Base-by-base conservation (phyloP, 2,888 invertebrate species). In the Eurytoma adleriae region DNA sequence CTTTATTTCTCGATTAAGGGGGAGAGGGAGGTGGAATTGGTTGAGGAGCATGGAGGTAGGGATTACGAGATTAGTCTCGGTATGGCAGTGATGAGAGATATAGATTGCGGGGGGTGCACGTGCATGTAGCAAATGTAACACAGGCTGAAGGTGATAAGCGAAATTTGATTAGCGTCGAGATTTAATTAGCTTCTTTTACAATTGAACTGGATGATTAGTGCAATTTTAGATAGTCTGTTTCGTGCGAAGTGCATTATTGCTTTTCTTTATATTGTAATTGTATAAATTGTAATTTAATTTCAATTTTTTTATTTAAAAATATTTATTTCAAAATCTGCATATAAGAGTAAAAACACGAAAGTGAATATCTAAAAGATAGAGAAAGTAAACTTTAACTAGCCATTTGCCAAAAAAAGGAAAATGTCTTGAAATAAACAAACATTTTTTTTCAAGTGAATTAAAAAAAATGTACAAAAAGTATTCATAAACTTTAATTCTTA, bases 31-130 rank as follows among this genome's bases (percentile, higher is more conserved):
- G 30, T 20, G 7, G 57, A n/a, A 13, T 20, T 20, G 18, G 61
- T 18, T 27, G 24, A 18, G 18, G 16, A 27, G 27, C 10, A 27
- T 40, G 10, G 10, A 40, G 10, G 40, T 10, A 10, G 40, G 40
- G 10, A 40, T 40, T 40, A 40, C 0, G 40, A 40, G 40, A 4
- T n/a, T 7, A 7, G 40, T 64, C 12, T 64, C 18, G 40, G n/a
- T 61, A 24, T 24, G 12, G 27, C 27, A n/a, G 48, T n/a, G 64
- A 64, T 64, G 64, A 64, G 12, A 64, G 64, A 40, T 64, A n/a
- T 14, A 27, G 30, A n/a, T 30, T 13, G 10, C n/a, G 16, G n/a
- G 10, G 1, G 5, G 16, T 5, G 12, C 16, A 5, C n/a, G 40
- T 64, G 40, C n/a, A 64, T 3, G n/a, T 14, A 14, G 16, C 16